A percentile compares a stretch with the other conserved stretches of the same genome.
phyloP scores from a whole-genome alignment of 2,888 invertebrate genomes.

The Mythimna loreyi region DNA sequence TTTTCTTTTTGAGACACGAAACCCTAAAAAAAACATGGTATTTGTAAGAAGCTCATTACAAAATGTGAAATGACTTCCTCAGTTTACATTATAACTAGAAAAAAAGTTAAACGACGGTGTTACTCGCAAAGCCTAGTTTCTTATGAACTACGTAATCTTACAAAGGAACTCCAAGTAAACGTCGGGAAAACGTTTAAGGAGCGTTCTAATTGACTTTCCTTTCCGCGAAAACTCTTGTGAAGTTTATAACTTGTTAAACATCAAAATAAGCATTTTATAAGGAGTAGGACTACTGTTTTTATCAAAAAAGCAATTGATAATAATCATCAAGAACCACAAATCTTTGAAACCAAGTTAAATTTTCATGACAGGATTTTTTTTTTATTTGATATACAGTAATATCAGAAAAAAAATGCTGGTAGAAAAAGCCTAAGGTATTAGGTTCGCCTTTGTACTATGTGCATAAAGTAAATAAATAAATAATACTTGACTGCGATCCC shows the following conservation, averaged over 20 bases:
- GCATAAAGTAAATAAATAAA: no score
- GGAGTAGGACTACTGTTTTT: background rate
- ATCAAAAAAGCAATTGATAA: background rate
- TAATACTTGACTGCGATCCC: no score
- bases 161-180: conserved; percentile 37
- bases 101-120: conserved; percentile 36
- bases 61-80: conserved; percentile 28
- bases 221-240: conserved; percentile 10
- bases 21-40: no score
- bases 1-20: no score
- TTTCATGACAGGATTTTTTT: no score
- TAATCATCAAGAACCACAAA: no score
- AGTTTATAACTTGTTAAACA: conserved; percentile 6
- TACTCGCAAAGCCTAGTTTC: conserved; percentile 33
- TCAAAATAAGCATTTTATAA: background rate
- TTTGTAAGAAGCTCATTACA: conserved; percentile 19
- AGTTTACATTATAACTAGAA: conserved; percentile 20
- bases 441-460: no score
- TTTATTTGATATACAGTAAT: no score
- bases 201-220: conserved; percentile 38
- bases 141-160: conserved; percentile 31
- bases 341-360: background rate
- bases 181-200: conserved; percentile 18
- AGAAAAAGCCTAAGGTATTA: no score
- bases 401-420: no score